A percentile compares a stretch with the other conserved stretches of the same genome.
phyloP scores from a whole-genome alignment of 2,797 vertebrate genomes.

The Pelobates cultripes region DNA sequence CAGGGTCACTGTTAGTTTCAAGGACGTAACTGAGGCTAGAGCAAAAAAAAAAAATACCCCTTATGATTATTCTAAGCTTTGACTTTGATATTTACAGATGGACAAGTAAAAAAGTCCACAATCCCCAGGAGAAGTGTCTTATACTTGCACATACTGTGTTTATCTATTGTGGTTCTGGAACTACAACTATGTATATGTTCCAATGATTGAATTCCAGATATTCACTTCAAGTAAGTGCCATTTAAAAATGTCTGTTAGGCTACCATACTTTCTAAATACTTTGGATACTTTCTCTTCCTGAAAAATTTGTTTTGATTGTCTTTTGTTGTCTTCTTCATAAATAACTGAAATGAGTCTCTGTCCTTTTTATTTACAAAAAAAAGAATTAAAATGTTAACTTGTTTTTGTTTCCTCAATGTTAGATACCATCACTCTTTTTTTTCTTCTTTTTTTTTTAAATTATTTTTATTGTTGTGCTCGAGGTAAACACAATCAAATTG shows the following conservation, averaged over 20 bases:
- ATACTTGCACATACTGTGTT: background rate
- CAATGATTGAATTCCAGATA: background rate
- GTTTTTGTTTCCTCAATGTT: background rate
- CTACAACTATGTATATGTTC: background rate
- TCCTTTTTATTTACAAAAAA: background rate
- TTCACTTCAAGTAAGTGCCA: background rate
- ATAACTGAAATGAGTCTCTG: background rate
- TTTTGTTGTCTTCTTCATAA: background rate
- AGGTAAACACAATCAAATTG: slow-evolving; percentile 74
- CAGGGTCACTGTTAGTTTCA: too few species aligned
- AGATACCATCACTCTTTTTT: background rate
- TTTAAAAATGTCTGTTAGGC: background rate
- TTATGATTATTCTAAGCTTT: too few species aligned
- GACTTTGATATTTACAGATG: too few species aligned
- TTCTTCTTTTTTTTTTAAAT: slow-evolving; percentile 1
- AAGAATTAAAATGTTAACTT: background rate
- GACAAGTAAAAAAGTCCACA: too few species aligned
- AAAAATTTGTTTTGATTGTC: background rate
- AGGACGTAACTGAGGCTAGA: too few species aligned
- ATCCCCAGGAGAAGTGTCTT: too few species aligned
- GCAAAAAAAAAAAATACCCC: too few species aligned
- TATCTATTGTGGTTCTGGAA: background rate
- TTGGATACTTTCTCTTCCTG: background rate
- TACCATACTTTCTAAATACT: background rate
- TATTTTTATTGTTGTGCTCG: slow-evolving; percentile 36